Evolutionary conservation across 2,888 invertebrate species (phyloP).

Genomic region (Pycnomerus fuliginosus): DNA sequence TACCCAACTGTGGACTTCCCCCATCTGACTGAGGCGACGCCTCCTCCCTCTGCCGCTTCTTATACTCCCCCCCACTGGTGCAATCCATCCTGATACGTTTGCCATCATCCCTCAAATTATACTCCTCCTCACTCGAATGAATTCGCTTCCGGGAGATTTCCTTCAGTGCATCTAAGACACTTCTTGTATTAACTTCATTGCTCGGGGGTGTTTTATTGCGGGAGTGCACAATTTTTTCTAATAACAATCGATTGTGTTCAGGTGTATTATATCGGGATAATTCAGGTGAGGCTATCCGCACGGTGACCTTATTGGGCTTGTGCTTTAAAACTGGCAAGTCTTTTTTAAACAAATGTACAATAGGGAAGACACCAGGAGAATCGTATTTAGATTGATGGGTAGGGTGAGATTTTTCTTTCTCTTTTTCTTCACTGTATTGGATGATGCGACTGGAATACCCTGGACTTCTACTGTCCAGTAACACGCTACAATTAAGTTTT

Average conservation of each 20-base stretch:
- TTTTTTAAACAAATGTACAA: conserved; percentile 55
- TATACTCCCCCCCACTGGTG: conserved; percentile 4
- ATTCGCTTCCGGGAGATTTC: conserved; percentile 60
- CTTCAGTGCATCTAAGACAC: conserved; percentile 58
- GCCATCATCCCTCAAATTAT: conserved; percentile 16
- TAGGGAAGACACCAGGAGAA: conserved; percentile 54
- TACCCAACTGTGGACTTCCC: not conserved
- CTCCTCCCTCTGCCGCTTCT: conserved; percentile 9
- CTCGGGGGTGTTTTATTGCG: conserved; percentile 5
- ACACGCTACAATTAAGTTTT: too few species aligned
- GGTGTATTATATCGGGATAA: conserved; percentile 28
- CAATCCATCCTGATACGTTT: conserved; percentile 11
- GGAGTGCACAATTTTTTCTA: conserved; percentile 34
- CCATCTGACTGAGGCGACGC: conserved; percentile 8
- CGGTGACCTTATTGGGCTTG: conserved; percentile 42
- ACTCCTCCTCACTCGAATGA: conserved; percentile 53
- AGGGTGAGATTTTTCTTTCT: conserved; percentile 33
- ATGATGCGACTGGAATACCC: conserved; percentile 56
- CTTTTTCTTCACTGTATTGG: conserved; percentile 52
- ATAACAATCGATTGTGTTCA: conserved; percentile 35
- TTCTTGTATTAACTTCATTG: conserved; percentile 51
- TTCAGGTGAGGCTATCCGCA: conserved; percentile 45
- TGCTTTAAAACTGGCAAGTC: conserved; percentile 46
- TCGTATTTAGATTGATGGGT: conserved; percentile 51
- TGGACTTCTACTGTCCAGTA: conserved; percentile 57